These are phyloP conservation scores for Drosophila aldrichi DNA, from an alignment of 2,888 invertebrate species.

Conservation along the genomic window DNA sequence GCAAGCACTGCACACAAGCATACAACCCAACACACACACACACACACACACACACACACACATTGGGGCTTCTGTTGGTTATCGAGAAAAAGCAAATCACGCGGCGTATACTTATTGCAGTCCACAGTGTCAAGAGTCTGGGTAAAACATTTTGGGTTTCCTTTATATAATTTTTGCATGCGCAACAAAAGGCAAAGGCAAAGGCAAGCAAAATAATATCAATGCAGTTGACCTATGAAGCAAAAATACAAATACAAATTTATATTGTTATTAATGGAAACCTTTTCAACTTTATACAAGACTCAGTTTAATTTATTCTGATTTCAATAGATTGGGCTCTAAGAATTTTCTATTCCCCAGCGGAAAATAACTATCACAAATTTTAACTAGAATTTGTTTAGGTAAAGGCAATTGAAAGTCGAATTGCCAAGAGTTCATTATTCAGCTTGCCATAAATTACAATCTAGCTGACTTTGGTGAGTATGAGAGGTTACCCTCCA, in stretches of 20 bases:
- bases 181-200: slow-evolving; percentile 1
- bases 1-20: slow-evolving; percentile 48
- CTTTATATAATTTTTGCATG: slow-evolving; percentile 21
- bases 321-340: not conserved
- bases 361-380: slow-evolving; percentile 1
- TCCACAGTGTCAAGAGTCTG: slow-evolving; percentile 7
- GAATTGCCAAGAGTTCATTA: not conserved
- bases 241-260: not conserved
- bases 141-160: slow-evolving; percentile 3
- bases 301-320: not conserved
- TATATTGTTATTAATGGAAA: not conserved
- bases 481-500: slow-evolving; percentile 19
- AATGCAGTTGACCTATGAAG: not conserved
- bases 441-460: slow-evolving; percentile 6
- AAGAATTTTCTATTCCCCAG: not conserved
- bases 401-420: not conserved
- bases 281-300: not conserved
- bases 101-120: slow-evolving; percentile 24
- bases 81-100: slow-evolving; percentile 19
- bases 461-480: slow-evolving; percentile 8
- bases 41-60: slow-evolving; percentile 10
- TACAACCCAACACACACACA: slow-evolving; percentile 17
- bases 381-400: not conserved
- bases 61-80: slow-evolving; percentile 16
- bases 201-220: slow-evolving; percentile 11